Base-by-base conservation (phyloP, 2,797 vertebrate species). In the Gephyroberyx darwinii region DNA sequence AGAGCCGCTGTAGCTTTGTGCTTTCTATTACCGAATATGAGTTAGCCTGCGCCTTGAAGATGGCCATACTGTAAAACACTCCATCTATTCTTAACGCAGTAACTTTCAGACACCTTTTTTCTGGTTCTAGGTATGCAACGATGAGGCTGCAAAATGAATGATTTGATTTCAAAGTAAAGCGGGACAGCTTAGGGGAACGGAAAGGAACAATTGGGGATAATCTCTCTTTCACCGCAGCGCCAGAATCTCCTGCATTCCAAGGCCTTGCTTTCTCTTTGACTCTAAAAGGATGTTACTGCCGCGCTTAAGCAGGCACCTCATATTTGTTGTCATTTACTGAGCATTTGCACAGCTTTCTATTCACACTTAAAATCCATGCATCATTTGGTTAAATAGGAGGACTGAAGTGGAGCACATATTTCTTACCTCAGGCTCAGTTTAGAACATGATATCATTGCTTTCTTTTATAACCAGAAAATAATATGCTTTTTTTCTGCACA, bases 181-280 rank as follows among this genome's bases (percentile, higher is more conserved):
- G 51, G 65, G 35, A 22, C 61, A 68, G 80, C 71, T 88, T 69
- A 83, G 65, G 50, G 3, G 51, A 77, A 59, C 79, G 50, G 75
- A 85, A 65, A 80, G 74, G 65, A 85, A 86, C 80, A 86, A 72
- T 84, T 66, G 76, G 45, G 68, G 77, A 84, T 87, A 83, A 91
- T 89, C 80, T 84, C 52, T 64, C 65, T 86, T 84, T 65, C 47
- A 66, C 30, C 31, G 71, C 59, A 22, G 56, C 54, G 69, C 74
- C 61, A 70, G 74, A 81, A 81, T 71, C 67, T 67, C 64, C 69
- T 76, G 78, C 55, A 43, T 65, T 83, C 60, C 57, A 50, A 69
- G 70, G 81, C 65, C 54, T 61, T 19, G 64, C 77, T 78, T 72
- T 78, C 65, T 78, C 78, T 79, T 60, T 50, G 20, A 8, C 72